Conservation (phyloP, 2,888 invertebrate species). For the Lasioglossum calceatum region DNA sequence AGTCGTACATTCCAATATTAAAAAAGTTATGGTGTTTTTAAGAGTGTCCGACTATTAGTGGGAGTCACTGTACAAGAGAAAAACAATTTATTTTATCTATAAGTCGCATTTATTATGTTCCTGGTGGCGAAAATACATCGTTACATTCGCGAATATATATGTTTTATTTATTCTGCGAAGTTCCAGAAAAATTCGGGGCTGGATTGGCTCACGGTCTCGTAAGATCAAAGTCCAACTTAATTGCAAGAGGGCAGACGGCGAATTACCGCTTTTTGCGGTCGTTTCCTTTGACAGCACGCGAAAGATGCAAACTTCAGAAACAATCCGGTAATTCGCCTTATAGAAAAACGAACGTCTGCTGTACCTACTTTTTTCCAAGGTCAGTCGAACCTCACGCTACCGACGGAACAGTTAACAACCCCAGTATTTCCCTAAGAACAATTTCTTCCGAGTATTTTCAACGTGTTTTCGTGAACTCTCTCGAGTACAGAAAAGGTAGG, state of each 20-base stretch:
- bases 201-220: not conserved
- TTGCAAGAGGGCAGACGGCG: not conserved
- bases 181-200: not conserved
- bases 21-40: too few relatives aligned
- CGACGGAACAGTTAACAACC: not conserved
- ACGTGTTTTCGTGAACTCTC: slow-evolving; percentile 14
- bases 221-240: not conserved
- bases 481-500: not conserved
- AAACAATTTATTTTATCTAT: not conserved
- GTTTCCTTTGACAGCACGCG: slow-evolving; percentile 2
- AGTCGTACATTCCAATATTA: too few relatives aligned
- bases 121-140: too few relatives aligned
- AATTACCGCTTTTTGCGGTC: not conserved
- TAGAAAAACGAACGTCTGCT: not conserved
- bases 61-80: not conserved
- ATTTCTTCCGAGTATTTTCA: slow-evolving; percentile 2
- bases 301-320: not conserved
- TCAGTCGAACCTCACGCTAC: not conserved
- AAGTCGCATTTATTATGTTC: not conserved
- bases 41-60: too few relatives aligned
- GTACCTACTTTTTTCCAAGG: not conserved
- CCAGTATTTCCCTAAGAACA: not conserved
- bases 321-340: not conserved
- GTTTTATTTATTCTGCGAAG: not conserved
- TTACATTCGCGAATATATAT: not conserved